phyloP scores from a whole-genome alignment of 2,113 vertebrate genomes.

The Hepsetus odoe region DNA sequence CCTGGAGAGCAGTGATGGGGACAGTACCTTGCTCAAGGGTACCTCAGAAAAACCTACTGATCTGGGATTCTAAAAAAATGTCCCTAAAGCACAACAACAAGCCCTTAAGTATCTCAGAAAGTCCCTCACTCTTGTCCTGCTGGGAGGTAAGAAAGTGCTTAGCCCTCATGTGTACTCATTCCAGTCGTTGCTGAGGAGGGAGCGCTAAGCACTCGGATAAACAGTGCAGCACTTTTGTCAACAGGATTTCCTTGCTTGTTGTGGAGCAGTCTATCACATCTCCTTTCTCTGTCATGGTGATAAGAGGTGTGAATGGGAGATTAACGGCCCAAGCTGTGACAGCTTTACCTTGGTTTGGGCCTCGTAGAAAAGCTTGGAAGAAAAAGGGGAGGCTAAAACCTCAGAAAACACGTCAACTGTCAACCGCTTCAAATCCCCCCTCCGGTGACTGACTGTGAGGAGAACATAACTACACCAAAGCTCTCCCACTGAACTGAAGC shows the following conservation, averaged over 20 bases:
- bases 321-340: conserved; percentile 57
- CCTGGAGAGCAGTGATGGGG: too few relatives aligned
- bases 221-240: conserved; percentile 65
- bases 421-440: conserved; percentile 43
- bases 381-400: conserved; percentile 45
- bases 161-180: conserved; percentile 18
- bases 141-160: conserved; percentile 28
- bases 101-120: conserved; percentile 4
- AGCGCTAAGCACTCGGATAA: conserved; percentile 60
- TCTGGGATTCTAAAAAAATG: too few relatives aligned
- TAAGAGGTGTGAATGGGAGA: conserved; percentile 69
- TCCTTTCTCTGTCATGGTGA: conserved; percentile 65
- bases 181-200: conserved; percentile 17
- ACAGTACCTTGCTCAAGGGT: too few relatives aligned
- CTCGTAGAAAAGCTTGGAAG: conserved; percentile 55
- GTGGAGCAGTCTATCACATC: conserved; percentile 60
- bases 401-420: conserved; percentile 47
- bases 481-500: background rate
- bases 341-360: conserved; percentile 57
- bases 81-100: background rate
- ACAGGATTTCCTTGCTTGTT: conserved; percentile 64
- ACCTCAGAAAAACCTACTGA: too few relatives aligned
- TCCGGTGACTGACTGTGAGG: conserved; percentile 19
- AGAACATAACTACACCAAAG: conserved; percentile 3
- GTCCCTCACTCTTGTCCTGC: conserved; percentile 29